Evolutionary conservation across 2,888 invertebrate species (phyloP), one percentile per base, ranked within the genome.

Genomic region (Arge pagana): DNA sequence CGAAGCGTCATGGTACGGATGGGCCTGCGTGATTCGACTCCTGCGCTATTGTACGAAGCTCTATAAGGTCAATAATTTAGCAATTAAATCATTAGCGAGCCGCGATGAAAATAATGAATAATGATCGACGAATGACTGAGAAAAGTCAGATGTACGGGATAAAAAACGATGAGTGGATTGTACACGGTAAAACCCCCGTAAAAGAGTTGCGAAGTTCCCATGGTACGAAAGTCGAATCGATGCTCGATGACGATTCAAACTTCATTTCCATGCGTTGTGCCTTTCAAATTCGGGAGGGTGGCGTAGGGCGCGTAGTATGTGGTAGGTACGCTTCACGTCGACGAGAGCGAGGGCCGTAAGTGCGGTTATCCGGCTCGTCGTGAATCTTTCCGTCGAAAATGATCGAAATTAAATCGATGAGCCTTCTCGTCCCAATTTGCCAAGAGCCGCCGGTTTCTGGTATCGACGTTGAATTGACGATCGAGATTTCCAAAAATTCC

Each of bases 201-300:
- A 31, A 42, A 45, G 33, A 45, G 45, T 48, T 43, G 31, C 36
- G 33, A 51, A 35, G 41, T 51, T 43, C 50, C 50, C 42, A 43
- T 42, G 42, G 18, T 18, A 15, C 23, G 33, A 33, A 24, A 15
- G 19, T 18, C 35, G 43, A 43, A 33, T 43, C 42, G 36, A 35
- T 33, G 6, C 26, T 28, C 50, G 31, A 43, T 51, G 41, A 51
- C 50, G 33, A 26, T 50, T 42, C 50, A 51, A 30, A 51, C 50
- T 51, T 51, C 50, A 51, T 51, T 51, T 51, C 42, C 50, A 51
- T 43, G 26, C 26, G 50, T 11, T 7, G 50, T 31, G 50, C 35
- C 35, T 21, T 39, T 39, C 21, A 19, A 18, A 11, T 11, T 16
- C n/a, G 16, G 4, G 11, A 11, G 39, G 39, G n/a, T n/a, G n/a